phyloP scores from a whole-genome alignment of 2,113 vertebrate genomes.

The Aptenodytes forsteri region DNA sequence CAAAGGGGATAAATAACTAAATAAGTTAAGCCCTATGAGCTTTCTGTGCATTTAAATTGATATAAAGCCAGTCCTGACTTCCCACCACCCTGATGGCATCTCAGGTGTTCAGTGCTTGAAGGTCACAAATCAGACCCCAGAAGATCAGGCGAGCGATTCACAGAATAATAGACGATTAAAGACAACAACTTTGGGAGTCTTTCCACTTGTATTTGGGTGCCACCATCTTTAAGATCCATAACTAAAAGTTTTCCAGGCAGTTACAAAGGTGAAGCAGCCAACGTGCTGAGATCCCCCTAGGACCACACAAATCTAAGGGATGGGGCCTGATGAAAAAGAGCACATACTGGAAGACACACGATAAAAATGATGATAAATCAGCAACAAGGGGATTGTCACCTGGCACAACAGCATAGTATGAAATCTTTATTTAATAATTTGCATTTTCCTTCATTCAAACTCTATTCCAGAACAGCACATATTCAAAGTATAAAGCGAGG shows the following conservation, averaged over 20 bases:
- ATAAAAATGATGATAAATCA: neutral
- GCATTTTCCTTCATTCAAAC: neutral
- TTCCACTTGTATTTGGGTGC: neutral
- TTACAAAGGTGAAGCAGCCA: neutral
- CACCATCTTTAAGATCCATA: neutral
- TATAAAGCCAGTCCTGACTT: neutral
- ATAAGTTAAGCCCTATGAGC: neutral
- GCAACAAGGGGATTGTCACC: neutral
- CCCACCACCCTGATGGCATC: neutral
- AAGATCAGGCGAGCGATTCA: neutral
- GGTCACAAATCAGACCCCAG: neutral
- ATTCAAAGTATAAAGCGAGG: neutral
- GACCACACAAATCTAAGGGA: neutral
- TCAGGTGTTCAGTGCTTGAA: neutral
- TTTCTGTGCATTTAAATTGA: neutral
- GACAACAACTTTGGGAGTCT: neutral
- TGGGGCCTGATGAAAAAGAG: neutral
- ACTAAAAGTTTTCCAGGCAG: neutral
- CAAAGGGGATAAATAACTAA: neutral
- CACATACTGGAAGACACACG: fast-evolving
- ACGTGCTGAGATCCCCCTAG: neutral
- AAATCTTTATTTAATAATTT: neutral
- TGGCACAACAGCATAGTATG: neutral
- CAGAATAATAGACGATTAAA: neutral
- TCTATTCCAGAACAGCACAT: neutral